phyloP scores from a whole-genome alignment of 2,113 vertebrate genomes.

The Dissostichus mawsoni region DNA sequence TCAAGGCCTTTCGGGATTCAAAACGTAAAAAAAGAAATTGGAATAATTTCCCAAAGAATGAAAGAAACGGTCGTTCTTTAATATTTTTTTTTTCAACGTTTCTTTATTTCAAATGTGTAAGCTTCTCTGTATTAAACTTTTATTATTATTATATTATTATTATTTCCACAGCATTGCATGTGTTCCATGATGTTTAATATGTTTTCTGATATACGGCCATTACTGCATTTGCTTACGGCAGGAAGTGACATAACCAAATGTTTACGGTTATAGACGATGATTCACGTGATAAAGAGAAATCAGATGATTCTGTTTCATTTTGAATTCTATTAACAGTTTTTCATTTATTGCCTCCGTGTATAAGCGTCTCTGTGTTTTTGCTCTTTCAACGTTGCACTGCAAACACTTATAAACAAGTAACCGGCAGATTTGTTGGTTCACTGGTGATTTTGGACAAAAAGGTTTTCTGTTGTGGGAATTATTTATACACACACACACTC shows the following conservation, averaged over 20 bases:
- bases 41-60: no score
- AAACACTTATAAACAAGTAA: no score
- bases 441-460: no score
- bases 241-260: conserved; percentile 2
- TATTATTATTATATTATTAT: no score
- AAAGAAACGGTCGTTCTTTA: background rate
- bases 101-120: conserved; percentile 6
- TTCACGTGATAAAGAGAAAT: conserved; percentile 43
- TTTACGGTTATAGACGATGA: conserved; percentile 4
- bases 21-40: no score
- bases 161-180: conserved; percentile 42
- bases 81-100: background rate
- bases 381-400: no score
- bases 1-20: no score
- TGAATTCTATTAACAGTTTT: background rate
- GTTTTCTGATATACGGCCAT: conserved; percentile 3
- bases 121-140: conserved; percentile 33
- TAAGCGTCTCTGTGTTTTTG: no score
- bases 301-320: background rate
- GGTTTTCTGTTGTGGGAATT: no score
- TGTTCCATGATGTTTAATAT: conserved; percentile 6
- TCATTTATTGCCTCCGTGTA: background rate
- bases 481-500: no score
- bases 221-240: conserved; percentile 28
- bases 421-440: no score